Conservation (phyloP, 2,797 vertebrate species). For the Xenops minutus region DNA sequence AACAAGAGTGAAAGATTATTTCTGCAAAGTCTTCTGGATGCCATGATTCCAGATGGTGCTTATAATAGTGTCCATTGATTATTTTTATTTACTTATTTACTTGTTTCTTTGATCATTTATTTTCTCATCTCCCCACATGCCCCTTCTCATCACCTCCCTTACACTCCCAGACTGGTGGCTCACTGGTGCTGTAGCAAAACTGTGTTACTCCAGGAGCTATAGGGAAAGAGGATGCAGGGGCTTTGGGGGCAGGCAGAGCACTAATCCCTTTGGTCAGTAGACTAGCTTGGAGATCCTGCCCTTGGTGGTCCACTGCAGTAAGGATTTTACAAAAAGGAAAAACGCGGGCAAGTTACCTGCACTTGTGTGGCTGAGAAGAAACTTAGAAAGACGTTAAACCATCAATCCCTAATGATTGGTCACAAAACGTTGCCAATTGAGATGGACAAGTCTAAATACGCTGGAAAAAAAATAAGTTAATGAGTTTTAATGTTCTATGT, state of each 20-base stretch:
- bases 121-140: not conserved
- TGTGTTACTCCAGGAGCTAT: not conserved
- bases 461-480: not conserved
- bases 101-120: not conserved
- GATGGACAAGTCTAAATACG: accelerated
- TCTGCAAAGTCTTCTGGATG: not conserved
- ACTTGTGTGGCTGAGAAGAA: not conserved
- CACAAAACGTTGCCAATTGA: not conserved
- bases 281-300: not conserved
- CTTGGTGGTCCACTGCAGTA: accelerated
- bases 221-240: not conserved
- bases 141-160: not conserved
- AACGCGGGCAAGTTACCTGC: not conserved
- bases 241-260: too few relatives aligned
- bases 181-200: not conserved
- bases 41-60: not conserved
- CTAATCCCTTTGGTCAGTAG: not conserved
- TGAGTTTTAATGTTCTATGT: not conserved
- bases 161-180: not conserved
- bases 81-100: not conserved
- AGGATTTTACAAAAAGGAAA: not conserved
- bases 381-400: not conserved
- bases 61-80: not conserved
- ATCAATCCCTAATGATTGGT: not conserved
- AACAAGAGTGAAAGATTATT: not conserved